Evolutionary conservation across 2,888 invertebrate species (phyloP).

Genomic region (Crossocerus cetratus): DNA sequence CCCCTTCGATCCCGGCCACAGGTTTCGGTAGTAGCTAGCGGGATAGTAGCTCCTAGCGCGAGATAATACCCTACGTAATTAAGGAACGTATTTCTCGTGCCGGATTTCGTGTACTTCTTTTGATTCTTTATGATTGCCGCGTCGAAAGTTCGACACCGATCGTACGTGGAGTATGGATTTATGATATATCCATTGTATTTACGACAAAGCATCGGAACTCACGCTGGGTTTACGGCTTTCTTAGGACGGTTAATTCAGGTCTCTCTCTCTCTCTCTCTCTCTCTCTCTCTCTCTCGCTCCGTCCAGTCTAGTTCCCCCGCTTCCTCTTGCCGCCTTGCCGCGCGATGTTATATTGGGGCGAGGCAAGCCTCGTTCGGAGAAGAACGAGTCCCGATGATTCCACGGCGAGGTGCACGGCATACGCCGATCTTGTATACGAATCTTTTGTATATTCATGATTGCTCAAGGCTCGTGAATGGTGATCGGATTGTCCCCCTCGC

Average conservation of each 20-base stretch:
- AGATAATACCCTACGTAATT: background rate
- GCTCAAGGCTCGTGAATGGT: constrained; percentile 36
- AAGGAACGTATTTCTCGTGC: background rate
- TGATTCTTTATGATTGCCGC: too few relatives aligned
- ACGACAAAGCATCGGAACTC: constrained; percentile 17
- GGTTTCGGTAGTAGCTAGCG: background rate
- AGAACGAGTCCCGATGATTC: constrained; percentile 44
- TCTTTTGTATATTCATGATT: constrained; percentile 59
- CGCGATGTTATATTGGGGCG: too few relatives aligned
- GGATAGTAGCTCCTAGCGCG: background rate
- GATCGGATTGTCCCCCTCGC: constrained; percentile 3
- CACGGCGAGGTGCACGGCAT: constrained; percentile 36
- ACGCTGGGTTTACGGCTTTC: constrained; percentile 38
- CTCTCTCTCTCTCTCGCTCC: constrained; percentile 17
- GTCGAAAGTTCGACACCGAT: too few relatives aligned
- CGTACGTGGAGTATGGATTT: constrained; percentile 19
- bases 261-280: constrained; percentile 11
- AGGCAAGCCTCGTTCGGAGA: constrained; percentile 7
- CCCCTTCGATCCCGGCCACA: background rate
- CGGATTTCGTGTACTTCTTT: background rate
- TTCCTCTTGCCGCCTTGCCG: too few relatives aligned
- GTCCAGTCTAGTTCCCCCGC: too few relatives aligned
- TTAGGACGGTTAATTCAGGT: constrained; percentile 32
- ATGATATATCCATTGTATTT: constrained; percentile 33
- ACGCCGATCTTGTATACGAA: constrained; percentile 42